Evolutionary conservation across 2,797 vertebrate genomes (phyloP), one percentile per base, ranked within the genome.

Genomic region (Arrhamphus sclerolepis): DNA sequence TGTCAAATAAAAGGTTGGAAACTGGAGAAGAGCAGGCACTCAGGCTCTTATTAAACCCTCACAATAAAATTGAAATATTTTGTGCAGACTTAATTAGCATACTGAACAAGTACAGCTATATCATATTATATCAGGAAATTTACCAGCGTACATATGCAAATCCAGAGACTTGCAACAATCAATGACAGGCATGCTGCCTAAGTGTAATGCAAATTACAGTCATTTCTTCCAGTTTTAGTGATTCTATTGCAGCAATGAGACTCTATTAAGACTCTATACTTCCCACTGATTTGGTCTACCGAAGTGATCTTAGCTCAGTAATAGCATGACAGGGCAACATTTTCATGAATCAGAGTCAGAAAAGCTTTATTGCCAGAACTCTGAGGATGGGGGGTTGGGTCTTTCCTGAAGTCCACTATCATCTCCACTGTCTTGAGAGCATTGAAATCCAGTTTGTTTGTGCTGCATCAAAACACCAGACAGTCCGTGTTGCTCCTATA

Each of bases 211-310:
- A 77, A 72, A 73, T n/a, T 55, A 40, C 58, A 72, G 56, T 46
- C 60, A n/a, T 63, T 75, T 78, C 76, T 56, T 85, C 75, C 72
- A 52, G 17, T 65, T 70, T 66, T 81, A 82, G 83, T 83, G 80
- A 85, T 80, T 83, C 49, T 29, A 40, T 66, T 66, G 66, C 28
- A 1, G 77, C 55, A 75, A 44, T 49, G 63, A 18, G 22, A 68
- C 55, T 73, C 76, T 79, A 78, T 78, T 88, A 85, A 73, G 79
- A 49, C 61, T 66, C 69, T 56, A 68, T 57, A 78, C 75, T 61
- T 14, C 69, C 77, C 49, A 39, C 44, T 49, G 41, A 50, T 47
- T 69, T 70, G 55, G 75, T 66, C 71, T 63, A 55, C 64, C 71
- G 67, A 80, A 84, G 82, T 78, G 77, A 83, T 77, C 71, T 77